Base-by-base conservation (phyloP, 2,888 invertebrate species). In the Flexamia atlantica region DNA sequence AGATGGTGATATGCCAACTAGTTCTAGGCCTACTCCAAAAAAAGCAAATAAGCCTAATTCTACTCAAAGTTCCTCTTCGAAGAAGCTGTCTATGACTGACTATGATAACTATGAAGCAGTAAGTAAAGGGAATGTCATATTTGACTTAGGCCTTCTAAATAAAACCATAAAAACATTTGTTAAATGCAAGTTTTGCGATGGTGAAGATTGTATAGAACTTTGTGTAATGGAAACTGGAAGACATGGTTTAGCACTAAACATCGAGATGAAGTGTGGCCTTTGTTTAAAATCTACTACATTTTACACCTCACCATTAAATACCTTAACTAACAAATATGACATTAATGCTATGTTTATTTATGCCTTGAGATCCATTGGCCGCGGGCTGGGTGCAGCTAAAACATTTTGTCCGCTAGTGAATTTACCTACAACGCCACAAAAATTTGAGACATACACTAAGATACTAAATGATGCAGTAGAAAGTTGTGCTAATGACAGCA, bases 191-290 rank as follows among this genome's bases (percentile, higher is more conserved):
- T 81, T 46, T 81, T 81, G 68, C 25, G 60, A 81, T 14, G 81
- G 60, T 25, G 68, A 42, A n/a, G 81, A 81, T 23, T 81, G 81
- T 25, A n/a, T 81, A 42, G 81, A 81, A 23, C 81, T 81, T 81
- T 36, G 57, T 81, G 20, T 60, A 36, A 25, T 32, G 0, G 60
- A 81, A 17, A 81, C 32, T 10, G 81, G 60, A 60, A 64, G 68
- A 20, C 68, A 68, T 81, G 64, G 68, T 25, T 40, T 81, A 42
- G 64, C 81, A 42, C 36, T 68, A 20, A 81, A 81, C 28, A 28
- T 68, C n/a, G 46, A 68, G 25, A 30, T 81, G n/a, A 81, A n/a
- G 68, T 72, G 72, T 42, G 40, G 14, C 23, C 40, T 72, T 10
- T 42, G 72, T 40, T 40, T 40, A 2, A 1, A 72, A 40, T 36